Percentiles rank a stretch among this genome's conserved stretches.
These are phyloP conservation scores for Acrocera orbiculus DNA, from an alignment of 2,888 invertebrate species.

Conservation along the genomic window DNA sequence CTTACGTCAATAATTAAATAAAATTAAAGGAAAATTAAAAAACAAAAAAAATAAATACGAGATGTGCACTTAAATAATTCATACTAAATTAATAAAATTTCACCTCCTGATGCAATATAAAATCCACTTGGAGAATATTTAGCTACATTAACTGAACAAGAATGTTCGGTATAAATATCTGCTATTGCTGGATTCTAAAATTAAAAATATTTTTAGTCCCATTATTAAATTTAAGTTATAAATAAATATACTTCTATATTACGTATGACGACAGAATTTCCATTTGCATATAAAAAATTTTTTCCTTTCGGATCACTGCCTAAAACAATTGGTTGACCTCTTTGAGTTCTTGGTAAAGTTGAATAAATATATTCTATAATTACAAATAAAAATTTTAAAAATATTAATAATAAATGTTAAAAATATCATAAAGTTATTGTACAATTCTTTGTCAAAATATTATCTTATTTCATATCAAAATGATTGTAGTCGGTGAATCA, in stretches of 20 bases:
- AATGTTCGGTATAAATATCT: conserved; percentile 96
- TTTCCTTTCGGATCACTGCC: conserved; percentile 94
- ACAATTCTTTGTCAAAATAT: too few species aligned
- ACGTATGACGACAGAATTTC: conserved; percentile 93
- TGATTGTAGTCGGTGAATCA: too few species aligned
- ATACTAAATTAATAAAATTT: conserved; percentile 15
- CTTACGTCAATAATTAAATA: too few species aligned
- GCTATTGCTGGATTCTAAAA: conserved; percentile 73
- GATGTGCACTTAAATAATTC: background rate
- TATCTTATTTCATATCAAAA: too few species aligned
- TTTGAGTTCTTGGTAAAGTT: conserved; percentile 80
- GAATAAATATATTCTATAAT: conserved; percentile 74
- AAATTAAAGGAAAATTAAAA: background rate
- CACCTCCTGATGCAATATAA: conserved; percentile 97
- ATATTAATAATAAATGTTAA: conserved; percentile 4
- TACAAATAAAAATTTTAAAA: conserved; percentile 12
- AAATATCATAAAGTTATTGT: too few species aligned
- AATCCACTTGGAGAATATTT: conserved; percentile 97
- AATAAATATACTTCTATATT: conserved; percentile 61
- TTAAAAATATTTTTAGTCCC: conserved; percentile 1
- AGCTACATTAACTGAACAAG: conserved; percentile 86
- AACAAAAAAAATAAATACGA: conserved; percentile 2
- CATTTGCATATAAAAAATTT: conserved; percentile 92
- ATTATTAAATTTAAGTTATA: too few species aligned
- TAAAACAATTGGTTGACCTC: conserved; percentile 87